Evolutionary conservation across 2,113 vertebrate species (phyloP).

Genomic region (Pedionomus torquatus): DNA sequence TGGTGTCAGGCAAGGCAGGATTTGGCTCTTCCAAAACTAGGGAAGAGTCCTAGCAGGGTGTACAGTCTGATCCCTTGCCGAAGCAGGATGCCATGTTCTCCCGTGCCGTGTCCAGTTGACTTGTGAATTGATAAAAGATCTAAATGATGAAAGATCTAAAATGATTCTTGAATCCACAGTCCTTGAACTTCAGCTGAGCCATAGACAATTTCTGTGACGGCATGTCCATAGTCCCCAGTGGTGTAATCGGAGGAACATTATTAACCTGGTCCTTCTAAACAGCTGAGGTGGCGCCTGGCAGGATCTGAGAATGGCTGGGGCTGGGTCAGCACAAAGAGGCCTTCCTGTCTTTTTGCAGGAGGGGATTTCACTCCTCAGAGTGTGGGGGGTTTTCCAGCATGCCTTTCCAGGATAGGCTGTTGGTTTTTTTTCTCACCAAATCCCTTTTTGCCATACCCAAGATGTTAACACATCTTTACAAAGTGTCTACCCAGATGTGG

Average conservation of each 20-base stretch:
- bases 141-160: too few relatives aligned
- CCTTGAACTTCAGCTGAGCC: background rate
- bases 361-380: background rate
- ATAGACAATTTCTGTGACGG: background rate
- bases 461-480: background rate
- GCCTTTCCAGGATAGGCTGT: background rate
- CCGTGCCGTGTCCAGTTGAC: background rate
- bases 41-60: background rate
- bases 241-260: background rate
- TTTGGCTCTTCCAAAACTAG: background rate
- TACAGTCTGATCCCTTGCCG: background rate
- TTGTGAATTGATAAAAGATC: background rate
- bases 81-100: background rate
- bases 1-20: background rate
- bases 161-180: background rate
- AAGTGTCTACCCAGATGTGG: background rate
- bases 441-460: background rate
- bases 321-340: constrained; percentile 7
- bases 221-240: background rate
- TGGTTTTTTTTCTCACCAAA: background rate
- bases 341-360: background rate
- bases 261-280: background rate
- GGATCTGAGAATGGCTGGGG: background rate
- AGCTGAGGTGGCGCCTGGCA: background rate
- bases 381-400: background rate